Percentiles rank a stretch among this genome's conserved stretches.
Conservation (phyloP, 2,113 vertebrate genomes). For the Dendrocopos noguchii region DNA sequence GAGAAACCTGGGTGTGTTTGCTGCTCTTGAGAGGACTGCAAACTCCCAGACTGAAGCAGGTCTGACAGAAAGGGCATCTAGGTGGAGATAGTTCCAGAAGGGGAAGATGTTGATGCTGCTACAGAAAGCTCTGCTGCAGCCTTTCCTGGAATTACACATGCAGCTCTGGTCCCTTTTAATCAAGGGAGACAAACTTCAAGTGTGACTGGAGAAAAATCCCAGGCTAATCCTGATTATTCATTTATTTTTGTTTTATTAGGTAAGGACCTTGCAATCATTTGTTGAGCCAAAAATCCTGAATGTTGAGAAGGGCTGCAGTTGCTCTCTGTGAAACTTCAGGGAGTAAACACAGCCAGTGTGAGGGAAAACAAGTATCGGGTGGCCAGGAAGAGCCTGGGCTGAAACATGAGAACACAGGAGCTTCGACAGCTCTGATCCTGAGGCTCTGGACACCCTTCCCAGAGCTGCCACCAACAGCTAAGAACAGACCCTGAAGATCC, state of each 20-base stretch:
- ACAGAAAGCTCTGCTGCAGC: neutral
- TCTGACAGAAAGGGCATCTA: neutral
- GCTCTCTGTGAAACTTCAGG: neutral
- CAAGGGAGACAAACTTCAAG: neutral
- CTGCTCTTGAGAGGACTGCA: neutral
- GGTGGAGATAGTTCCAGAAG: neutral
- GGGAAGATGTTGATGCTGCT: neutral
- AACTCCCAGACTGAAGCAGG: neutral
- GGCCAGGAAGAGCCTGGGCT: constrained; percentile 32
- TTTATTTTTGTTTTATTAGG: neutral
- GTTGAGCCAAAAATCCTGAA: neutral
- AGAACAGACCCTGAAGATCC: neutral
- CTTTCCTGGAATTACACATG: neutral
- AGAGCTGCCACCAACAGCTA: neutral
- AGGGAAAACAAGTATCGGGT: constrained; percentile 60
- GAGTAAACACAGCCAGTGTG: constrained; percentile 24
- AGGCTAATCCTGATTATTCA: neutral
- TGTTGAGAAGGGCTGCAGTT: neutral
- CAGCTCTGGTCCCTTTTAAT: neutral
- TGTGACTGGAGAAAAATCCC: neutral
- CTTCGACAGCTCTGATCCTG: neutral
- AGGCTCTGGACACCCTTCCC: neutral
- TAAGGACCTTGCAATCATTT: neutral
- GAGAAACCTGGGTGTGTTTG: constrained; percentile 39
- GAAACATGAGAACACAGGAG: constrained; percentile 44